phyloP scores from a whole-genome alignment of 2,888 invertebrate genomes.

The Dryococelus australis region DNA sequence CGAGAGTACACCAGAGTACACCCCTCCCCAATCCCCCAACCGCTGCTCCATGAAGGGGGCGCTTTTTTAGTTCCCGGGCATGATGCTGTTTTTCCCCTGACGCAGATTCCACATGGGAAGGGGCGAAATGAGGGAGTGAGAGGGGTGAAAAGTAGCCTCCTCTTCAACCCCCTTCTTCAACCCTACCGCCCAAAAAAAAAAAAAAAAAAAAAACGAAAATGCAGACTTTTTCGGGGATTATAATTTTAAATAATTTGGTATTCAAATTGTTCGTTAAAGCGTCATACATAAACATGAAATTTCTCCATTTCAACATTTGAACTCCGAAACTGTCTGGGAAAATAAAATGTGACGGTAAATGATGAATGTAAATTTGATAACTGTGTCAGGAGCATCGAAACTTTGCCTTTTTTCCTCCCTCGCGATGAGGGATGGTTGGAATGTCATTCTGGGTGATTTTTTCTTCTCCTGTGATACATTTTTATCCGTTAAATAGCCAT shows the following conservation, averaged over 20 bases:
- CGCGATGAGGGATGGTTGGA: background rate
- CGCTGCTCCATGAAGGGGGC: background rate
- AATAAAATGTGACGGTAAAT: constrained; percentile 16
- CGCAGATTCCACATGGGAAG: background rate
- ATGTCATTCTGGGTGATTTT: background rate
- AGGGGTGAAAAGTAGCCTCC: background rate
- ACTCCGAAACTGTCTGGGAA: constrained; percentile 10
- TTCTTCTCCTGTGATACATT: background rate
- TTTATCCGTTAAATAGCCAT: background rate
- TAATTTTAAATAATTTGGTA: constrained; percentile 8
- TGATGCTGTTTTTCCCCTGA: background rate
- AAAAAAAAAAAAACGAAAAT: background rate
- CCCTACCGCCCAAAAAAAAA: background rate
- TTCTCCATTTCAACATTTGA: constrained; percentile 10
- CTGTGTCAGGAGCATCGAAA: constrained; percentile 3
- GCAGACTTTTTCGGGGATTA: background rate
- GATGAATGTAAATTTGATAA: constrained; percentile 5
- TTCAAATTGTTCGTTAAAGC: constrained; percentile 16
- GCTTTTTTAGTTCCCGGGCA: background rate
- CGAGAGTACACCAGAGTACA: background rate
- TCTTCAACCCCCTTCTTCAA: background rate
- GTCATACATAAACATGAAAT: constrained; percentile 13
- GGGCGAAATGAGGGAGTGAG: background rate
- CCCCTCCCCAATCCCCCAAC: background rate
- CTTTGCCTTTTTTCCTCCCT: background rate